Evolutionary conservation across 2,888 invertebrate genomes (phyloP), one percentile per base, ranked within the genome.

Genomic region (Chaetogeoica ovagalla): DNA sequence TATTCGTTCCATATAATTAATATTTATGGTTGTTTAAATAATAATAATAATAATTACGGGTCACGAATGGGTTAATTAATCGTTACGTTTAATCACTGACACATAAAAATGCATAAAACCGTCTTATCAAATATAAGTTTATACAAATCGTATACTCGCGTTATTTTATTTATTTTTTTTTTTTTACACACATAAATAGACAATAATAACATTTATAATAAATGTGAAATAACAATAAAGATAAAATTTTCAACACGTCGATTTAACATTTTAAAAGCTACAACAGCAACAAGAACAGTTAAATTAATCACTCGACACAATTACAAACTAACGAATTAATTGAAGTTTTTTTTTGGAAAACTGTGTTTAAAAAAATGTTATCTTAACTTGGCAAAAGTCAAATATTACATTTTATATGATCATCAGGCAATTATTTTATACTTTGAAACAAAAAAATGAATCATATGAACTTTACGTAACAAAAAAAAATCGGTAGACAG

Each of bases 1-100:
- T 48, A 13, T 48, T 48, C 48, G 48, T 48, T 48, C 13, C 11
- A 30, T 4, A 48, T 48, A 13, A 13, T 13, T 48, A 13, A 48
- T 48, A 48, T 48, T 11, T 59, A 59, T 15, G 9, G 57, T 57
- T 1, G 17, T 30, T 23, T 23, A 23, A 17, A 17, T 2, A 13
- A 57, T 70, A 17, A 17, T 2, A 13, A 57, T 70, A 30, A 30
- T 30, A 30, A 37, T 57, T 21, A 37, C 21, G 63, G 55, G 55
- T 74, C 37, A 65, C 39, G 5, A 6, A 9, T 11, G 15, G 65
- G 74, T 55, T 65, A 74, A 74, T 74, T 74, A 63, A 60, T 60
- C 48, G 21, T 37, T 55, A 15, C 19, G 9, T 65, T 55, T 21
- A 52, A 52, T 63, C 13, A 4, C 30, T 30, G 13, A 13, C 30